Evolutionary conservation across 2,113 vertebrate species (phyloP), one percentile per base, ranked within the genome.

Genomic region (Perca fluviatilis): DNA sequence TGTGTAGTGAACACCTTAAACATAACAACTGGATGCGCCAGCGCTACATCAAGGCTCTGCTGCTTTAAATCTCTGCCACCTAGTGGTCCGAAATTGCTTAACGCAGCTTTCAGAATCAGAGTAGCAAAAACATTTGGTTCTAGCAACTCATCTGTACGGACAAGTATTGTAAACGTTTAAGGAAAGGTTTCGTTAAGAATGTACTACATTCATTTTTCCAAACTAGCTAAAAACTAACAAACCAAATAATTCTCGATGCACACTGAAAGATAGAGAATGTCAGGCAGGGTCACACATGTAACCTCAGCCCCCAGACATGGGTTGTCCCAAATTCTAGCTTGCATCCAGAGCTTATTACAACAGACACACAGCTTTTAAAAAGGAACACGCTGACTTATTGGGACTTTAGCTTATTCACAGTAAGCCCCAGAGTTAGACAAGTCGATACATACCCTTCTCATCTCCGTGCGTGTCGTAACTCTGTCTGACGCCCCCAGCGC

Each of bases 131-230:
- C 36, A 65, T 87, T 90, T 89, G 84, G 88, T 87, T 88, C 54
- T 23, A 79, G 60, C 10, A 51, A 86, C 62, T 80, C 49, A 53
- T 72, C 58, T 74, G 67, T 33, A 60, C 33, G 54, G 53, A 83
- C 33, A 77, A 78, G 65, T 75, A 70, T 53, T 88, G 88, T 89
- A 90, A 91, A 93, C 88, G 56, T 84, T 70, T 30, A 5, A 23
- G 33, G 75, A 63, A 69, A 49, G 10, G 14, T 83, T 79, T 77
- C 23, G 43, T 68, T 57, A 46, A 43, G 71, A 91, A 86, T 68
- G 58, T 89, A 85, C 75, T 88, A 85, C 87, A 92, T 86, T 89
- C 5, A 33, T 73, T 84, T 73, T 66, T 69, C 23, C 46, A 75
- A 85, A 82, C 58, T 62, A 84, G 3, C 60, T 23, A 66, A 51